A percentile compares a stretch with the other conserved stretches of the same genome.
Evolutionary conservation across 2,888 invertebrate species (phyloP).

Genomic region (Terebella lapidaria): DNA sequence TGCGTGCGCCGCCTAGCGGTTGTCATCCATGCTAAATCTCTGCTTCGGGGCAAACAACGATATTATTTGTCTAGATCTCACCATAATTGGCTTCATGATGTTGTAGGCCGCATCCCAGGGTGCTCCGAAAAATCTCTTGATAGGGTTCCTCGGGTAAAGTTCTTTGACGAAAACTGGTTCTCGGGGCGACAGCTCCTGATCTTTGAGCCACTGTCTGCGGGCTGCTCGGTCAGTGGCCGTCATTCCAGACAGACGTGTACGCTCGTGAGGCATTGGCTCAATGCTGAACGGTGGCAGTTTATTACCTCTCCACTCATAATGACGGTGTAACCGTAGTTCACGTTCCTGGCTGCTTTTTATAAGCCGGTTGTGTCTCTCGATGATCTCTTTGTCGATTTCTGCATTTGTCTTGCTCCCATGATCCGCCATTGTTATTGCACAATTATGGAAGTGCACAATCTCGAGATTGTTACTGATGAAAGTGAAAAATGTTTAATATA

Average conservation of each 20-base stretch:
- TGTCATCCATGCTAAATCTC: no score
- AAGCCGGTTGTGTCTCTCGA: slow-evolving; percentile 21
- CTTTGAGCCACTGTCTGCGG: slow-evolving; percentile 45
- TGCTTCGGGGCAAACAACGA: not conserved
- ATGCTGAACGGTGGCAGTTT: slow-evolving; percentile 43
- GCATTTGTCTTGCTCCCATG: slow-evolving; percentile 3
- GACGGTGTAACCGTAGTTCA: slow-evolving; percentile 19
- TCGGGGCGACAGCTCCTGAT: slow-evolving; percentile 40
- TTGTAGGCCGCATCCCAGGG: slow-evolving; percentile 31
- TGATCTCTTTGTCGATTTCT: slow-evolving; percentile 22
- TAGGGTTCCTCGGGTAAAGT: slow-evolving; percentile 33
- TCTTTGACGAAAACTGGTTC: slow-evolving; percentile 41
- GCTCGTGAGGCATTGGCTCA: slow-evolving; percentile 39
- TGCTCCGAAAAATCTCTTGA: slow-evolving; percentile 31
- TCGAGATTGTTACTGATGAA: no score
- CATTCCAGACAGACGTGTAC: slow-evolving; percentile 39
- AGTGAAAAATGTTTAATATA: no score
- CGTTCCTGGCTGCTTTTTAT: slow-evolving; percentile 16
- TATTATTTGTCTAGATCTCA: slow-evolving; percentile 14
- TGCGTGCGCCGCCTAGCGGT: no score
- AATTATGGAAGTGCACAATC: no score
- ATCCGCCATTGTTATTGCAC: not conserved
- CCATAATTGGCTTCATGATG: slow-evolving; percentile 23
- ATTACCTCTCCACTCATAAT: slow-evolving; percentile 32
- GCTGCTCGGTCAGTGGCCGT: slow-evolving; percentile 41